phyloP scores from a whole-genome alignment of 2,888 invertebrate genomes.

The Poecilobothrus nobilitatus region DNA sequence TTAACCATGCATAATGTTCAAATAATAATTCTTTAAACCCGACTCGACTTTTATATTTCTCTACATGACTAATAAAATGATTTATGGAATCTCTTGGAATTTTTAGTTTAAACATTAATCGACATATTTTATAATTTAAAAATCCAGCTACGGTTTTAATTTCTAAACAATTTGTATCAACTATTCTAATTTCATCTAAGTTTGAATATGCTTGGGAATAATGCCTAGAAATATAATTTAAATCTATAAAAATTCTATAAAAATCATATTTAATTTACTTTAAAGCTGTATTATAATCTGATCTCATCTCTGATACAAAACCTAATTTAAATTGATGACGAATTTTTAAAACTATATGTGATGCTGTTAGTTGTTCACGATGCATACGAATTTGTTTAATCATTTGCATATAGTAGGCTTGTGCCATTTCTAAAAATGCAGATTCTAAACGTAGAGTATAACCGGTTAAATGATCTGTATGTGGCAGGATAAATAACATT shows the following conservation, averaged over 20 bases:
- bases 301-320: conserved; percentile 87
- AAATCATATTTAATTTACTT: conserved; percentile 54
- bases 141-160: conserved; percentile 91
- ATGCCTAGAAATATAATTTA: conserved; percentile 49
- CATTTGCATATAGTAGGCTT: conserved; percentile 85
- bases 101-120: conserved; percentile 79
- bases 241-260: conserved; percentile 14
- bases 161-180: conserved; percentile 86
- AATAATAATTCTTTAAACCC: conserved; percentile 81
- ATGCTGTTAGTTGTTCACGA: conserved; percentile 79
- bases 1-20: conserved; percentile 94
- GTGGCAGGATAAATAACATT: conserved; percentile 84
- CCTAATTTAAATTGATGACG: conserved; percentile 96
- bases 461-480: conserved; percentile 75
- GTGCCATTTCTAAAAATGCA: conserved; percentile 88
- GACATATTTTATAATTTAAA: conserved; percentile 91
- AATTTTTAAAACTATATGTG: conserved; percentile 86
- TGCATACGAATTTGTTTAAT: conserved; percentile 79
- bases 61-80: conserved; percentile 86
- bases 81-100: conserved; percentile 89
- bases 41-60: conserved; percentile 71
- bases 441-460: conserved; percentile 75
- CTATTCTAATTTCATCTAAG: conserved; percentile 76
- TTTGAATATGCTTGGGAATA: conserved; percentile 85
- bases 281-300: conserved; percentile 77